Evolutionary conservation across 2,113 vertebrate species (phyloP).

Genomic region (Muntiacus reevesi): DNA sequence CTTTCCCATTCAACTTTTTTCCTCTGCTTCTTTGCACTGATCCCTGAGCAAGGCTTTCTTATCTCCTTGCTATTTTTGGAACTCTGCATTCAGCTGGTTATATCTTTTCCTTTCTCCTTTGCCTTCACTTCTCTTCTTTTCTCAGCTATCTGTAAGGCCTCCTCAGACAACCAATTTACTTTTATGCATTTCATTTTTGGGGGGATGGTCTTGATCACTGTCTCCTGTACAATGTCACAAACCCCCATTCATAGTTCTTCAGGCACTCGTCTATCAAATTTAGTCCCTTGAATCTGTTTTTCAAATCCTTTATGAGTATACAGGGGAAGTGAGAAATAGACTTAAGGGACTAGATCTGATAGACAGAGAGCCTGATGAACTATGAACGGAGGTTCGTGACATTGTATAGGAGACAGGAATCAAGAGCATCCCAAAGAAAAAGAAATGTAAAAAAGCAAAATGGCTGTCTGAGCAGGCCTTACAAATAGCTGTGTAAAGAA

Average conservation of each 20-base stretch:
- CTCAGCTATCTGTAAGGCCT: neutral
- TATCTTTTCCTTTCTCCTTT: neutral
- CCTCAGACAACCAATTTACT: neutral
- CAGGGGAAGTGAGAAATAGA: neutral
- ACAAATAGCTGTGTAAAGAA: neutral
- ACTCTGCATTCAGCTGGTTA: neutral
- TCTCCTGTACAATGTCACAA: neutral
- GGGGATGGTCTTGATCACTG: neutral
- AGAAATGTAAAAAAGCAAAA: neutral
- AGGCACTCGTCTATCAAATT: neutral
- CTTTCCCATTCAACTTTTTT: neutral
- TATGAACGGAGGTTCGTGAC: fast-evolving
- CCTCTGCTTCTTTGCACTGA: neutral
- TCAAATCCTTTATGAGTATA: neutral
- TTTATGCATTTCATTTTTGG: neutral
- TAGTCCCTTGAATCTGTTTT: neutral
- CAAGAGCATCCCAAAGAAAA: neutral
- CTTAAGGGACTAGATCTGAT: neutral
- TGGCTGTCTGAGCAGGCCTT: neutral
- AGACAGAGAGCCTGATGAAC: neutral
- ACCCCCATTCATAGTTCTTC: neutral
- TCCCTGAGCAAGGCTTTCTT: neutral
- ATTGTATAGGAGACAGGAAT: neutral
- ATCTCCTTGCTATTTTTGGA: neutral
- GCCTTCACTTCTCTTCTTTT: neutral